Evolutionary conservation across 1,140 invertebrate genomes (phyloP), one percentile per base, ranked within the genome.

Genomic region (Drosophila ironensis): DNA sequence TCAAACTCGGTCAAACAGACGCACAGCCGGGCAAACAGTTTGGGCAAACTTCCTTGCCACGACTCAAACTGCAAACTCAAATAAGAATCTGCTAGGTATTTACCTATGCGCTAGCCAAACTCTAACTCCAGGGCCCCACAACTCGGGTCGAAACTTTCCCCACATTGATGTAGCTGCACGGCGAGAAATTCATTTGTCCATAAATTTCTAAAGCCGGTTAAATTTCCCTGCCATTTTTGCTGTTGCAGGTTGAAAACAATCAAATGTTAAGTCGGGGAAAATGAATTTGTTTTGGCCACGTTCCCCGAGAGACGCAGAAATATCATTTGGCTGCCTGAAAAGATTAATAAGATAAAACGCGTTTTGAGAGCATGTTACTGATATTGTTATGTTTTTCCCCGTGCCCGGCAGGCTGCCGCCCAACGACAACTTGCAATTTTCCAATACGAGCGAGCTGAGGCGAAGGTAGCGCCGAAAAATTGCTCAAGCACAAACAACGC

Each of bases 401-500:
- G 33, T 37, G 33, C 14, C 14, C 3, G 33, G n/a, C 30, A 33
- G 64, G 37, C 50, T 67, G 35, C 46, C n/a, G 38, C 24, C 46
- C 11, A 57, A 28, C 67, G 67, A 74, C 70, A 84, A 82, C 73
- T 82, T 82, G 77, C 77, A 82, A 84, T 82, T 82, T 82, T 78
- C 78, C 80, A 82, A 82, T 84, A 82, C 73, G 78, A 76, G 60
- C 1, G 6, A 17, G 38, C 41, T 63, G 54, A 77, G 64, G 70
- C 70, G 63, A 81, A 81, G 78, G 78, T 84, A 86, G 71, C 78
- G 51, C 78, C 78, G 69, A 86, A 82, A 82, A 82, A 82, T 86
- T 82, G 78, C 73, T 82, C 80, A 82, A 82, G 78, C 78, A 82
- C 73, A 82, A 82, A 84, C 78, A 82, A 82, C 78, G 78, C 78